Evolutionary conservation across 2,113 vertebrate genomes (phyloP), one percentile per base, ranked within the genome.

Genomic region (Nerophis ophidion): DNA sequence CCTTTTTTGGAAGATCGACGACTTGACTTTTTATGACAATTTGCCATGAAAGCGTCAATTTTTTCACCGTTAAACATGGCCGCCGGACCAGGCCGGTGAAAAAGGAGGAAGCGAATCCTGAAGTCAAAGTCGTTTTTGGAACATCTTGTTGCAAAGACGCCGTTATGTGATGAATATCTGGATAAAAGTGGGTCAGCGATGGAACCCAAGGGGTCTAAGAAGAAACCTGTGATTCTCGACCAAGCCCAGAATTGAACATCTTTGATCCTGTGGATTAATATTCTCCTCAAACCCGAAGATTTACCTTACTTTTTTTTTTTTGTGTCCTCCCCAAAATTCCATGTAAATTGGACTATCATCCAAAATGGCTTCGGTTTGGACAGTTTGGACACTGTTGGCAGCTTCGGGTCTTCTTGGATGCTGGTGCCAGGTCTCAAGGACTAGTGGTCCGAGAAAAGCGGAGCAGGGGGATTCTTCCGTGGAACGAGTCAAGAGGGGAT

Each of bases 401-500:
- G 71, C 76, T 17, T 50, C 88, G n/a, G 47, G 70, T 56, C 66
- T 89, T 10, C 56, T 91, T 26, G 68, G 80, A 66, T 83, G 81
- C 75, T 80, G 59, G 66, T 85, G 81, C 58, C 78, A 87, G 58
- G 70, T 71, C 42, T 53, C 84, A 77, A 89, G 88, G 85, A 90
- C 90, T 88, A 90, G 84, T 73, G 57, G 67, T 48, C 65, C 66
- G 19, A 80, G 40, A 34, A 64, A 69, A 0, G 83, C 75, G 66
- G 89, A 90, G 5, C 86, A 89, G n/a, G 56, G 66, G 0, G 71
- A 84, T 45, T 89, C 84, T n/a, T 89, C 89, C 0, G 3, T 87
- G 0, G 93, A 93, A 56, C 84, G 96, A 40, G 96, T 97, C 62
- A 99, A 97, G 85, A 93, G 97, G n/a, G 97, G 97, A 86, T 99